Evolutionary conservation across 2,888 invertebrate genomes (phyloP), one percentile per base, ranked within the genome.

Genomic region (Cataglyphis rosenhaueri): DNA sequence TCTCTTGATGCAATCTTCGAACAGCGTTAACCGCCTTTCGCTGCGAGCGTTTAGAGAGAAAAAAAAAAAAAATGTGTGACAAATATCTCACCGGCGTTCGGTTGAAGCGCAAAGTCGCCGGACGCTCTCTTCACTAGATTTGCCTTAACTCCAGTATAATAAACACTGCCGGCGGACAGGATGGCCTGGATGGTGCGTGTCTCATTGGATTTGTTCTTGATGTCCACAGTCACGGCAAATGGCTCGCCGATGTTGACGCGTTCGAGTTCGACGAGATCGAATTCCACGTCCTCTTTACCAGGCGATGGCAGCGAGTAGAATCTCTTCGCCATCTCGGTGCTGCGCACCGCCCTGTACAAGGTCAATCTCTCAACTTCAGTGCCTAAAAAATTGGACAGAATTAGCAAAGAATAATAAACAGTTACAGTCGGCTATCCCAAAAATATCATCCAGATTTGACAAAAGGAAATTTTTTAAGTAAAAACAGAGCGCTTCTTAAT

Each of bases 141-240:
- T 0, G 97, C 97, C 92, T 96, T 96, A 12, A 97, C 96, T 6
- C 98, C 98, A 35, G 97, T 98, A 94, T 98, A 97, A 93, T 96
- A 97, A 57, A 97, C 96, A 89, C 97, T 97, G 64, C 95, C 96
- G 0, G 97, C 96, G 6, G 96, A 96, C 44, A 98, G 91, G 0
- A 96, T 96, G 0, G 97, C 96, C 85, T 96, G 96, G 64, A 98
- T 96, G 55, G 96, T 96, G 8, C 97, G 95, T 15, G 92, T 91
- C 93, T 96, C 93, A 6, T 93, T 91, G 15, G 96, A 96, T 78
- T 95, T 96, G 89, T 97, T 97, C 86, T 95, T 95, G 29, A 97
- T 96, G 84, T 96, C 96, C 3, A 97, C 96, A 0, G 95, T 95
- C 3, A 97, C 96, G 55, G 95, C 95, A 93, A 97, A 97, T 70